Evolutionary conservation across 2,888 invertebrate species (phyloP).

Genomic region (Erebia palarica): DNA sequence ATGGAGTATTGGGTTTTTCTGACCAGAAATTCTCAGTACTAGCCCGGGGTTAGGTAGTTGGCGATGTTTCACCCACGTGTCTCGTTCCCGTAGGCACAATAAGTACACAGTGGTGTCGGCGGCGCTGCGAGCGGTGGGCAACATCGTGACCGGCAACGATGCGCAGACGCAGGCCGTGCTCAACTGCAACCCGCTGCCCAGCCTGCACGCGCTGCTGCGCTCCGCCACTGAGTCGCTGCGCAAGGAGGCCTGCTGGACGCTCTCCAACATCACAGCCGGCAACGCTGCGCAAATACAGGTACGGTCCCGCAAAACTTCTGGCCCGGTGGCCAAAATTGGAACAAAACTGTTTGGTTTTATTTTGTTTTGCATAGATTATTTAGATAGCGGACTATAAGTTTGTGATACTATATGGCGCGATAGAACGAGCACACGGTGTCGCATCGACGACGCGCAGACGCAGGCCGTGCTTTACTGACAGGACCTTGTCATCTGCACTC

Average conservation of each 20-base stretch:
- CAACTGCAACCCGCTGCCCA: constrained; percentile 94
- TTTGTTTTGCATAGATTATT: too few relatives aligned
- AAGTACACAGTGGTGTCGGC: constrained; percentile 94
- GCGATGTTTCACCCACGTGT: too few relatives aligned
- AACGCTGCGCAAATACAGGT: constrained; percentile 97
- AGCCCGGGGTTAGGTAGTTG: too few relatives aligned
- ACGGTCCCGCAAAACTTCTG: too few relatives aligned
- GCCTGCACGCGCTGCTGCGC: constrained; percentile 86
- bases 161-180: constrained; percentile 97
- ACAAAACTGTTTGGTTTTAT: too few relatives aligned
- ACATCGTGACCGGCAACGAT: constrained; percentile 98
- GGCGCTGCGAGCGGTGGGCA: constrained; percentile 97
- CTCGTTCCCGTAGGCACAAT: constrained; percentile 85
- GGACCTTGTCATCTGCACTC: too few relatives aligned
- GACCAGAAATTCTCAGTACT: too few relatives aligned
- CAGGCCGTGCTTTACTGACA: constrained; percentile 94
- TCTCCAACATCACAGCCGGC: constrained; percentile 98
- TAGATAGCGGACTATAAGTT: too few relatives aligned
- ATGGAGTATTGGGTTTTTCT: too few relatives aligned
- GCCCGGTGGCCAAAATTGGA: too few relatives aligned
- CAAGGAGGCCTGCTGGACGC: constrained; percentile 98
- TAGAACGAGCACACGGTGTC: too few relatives aligned
- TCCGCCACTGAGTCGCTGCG: constrained; percentile 92
- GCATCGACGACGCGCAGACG: constrained; percentile 71
- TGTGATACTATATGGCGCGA: too few relatives aligned